These are phyloP conservation scores for Tinea semifulvella DNA, from an alignment of 2,888 invertebrate species.

Conservation along the genomic window DNA sequence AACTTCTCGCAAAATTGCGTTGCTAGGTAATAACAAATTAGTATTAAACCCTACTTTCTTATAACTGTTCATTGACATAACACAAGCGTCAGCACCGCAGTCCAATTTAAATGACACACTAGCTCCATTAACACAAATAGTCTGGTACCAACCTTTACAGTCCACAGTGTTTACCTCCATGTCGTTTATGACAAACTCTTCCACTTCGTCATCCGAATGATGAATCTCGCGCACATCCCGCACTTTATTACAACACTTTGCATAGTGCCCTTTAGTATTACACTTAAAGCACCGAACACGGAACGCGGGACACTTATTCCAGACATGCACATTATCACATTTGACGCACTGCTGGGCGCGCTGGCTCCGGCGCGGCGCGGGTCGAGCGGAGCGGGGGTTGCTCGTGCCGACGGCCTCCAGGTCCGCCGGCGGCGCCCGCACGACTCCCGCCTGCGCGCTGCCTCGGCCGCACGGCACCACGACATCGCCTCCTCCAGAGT, in stretches of 20 bases:
- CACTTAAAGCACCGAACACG: conserved; percentile 8
- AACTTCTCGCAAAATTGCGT: conserved; percentile 11
- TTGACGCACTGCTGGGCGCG: not conserved
- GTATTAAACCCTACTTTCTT: not conserved
- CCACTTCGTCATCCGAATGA: not conserved
- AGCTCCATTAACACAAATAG: conserved; percentile 10
- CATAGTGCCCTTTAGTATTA: conserved; percentile 1
- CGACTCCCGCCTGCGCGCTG: too few species aligned
- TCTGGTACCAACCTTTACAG: not conserved
- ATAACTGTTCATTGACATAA: conserved; percentile 12
- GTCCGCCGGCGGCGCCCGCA: too few species aligned
- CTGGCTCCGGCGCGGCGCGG: too few species aligned
- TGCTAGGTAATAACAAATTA: not conserved
- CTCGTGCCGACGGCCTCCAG: too few species aligned
- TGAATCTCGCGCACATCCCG: conserved; percentile 8
- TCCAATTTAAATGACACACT: conserved; percentile 8
- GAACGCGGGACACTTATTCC: conserved; percentile 4
- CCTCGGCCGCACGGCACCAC: conserved; percentile 11
- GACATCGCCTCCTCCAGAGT: too few species aligned
- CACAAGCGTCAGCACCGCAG: conserved; percentile 12
- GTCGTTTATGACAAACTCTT: conserved; percentile 12
- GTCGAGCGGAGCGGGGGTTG: too few species aligned
- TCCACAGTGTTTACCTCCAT: conserved; percentile 12
- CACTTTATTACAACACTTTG: conserved; percentile 11
- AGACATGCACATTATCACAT: not conserved